A percentile compares a stretch with the other conserved stretches of the same genome.
Evolutionary conservation across 2,888 invertebrate genomes (phyloP).

Genomic region (Magallana nippona): DNA sequence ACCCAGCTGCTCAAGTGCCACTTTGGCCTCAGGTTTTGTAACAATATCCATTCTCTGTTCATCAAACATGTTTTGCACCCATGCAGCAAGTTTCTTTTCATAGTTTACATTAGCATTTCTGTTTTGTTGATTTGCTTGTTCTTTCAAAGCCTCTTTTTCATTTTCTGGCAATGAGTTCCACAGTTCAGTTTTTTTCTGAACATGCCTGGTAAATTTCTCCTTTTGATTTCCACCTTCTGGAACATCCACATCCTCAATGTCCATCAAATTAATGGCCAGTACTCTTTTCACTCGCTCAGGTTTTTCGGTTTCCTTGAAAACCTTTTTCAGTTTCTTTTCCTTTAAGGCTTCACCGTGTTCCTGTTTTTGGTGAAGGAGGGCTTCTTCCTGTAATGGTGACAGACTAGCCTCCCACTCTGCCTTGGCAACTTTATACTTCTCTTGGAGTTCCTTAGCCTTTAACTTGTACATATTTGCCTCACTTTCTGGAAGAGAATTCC

Average conservation of each 20-base stretch:
- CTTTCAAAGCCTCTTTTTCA: neutral
- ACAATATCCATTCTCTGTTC: neutral
- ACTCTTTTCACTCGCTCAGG: neutral
- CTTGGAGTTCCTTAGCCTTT: neutral
- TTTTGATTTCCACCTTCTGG: neutral
- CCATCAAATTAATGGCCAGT: conserved; percentile 3
- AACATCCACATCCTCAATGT: neutral
- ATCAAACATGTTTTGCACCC: neutral
- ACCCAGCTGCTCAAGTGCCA: neutral
- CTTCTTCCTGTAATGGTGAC: neutral
- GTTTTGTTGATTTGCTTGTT: neutral
- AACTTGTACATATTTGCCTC: neutral
- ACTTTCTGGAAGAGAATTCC: neutral
- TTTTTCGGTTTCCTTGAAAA: conserved; percentile 19
- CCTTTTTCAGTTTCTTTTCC: neutral
- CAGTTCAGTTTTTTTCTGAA: neutral
- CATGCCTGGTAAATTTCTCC: neutral
- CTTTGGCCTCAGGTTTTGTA: conserved; percentile 2
- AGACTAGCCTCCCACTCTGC: neutral
- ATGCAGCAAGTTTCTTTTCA: neutral
- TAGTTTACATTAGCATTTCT: neutral
- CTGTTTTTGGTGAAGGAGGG: neutral
- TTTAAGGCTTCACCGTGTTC: neutral
- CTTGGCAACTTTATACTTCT: neutral
- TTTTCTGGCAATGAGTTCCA: conserved; percentile 14